Evolutionary conservation across 1,140 invertebrate species (phyloP).

Genomic region (Tetramorium alpestre): DNA sequence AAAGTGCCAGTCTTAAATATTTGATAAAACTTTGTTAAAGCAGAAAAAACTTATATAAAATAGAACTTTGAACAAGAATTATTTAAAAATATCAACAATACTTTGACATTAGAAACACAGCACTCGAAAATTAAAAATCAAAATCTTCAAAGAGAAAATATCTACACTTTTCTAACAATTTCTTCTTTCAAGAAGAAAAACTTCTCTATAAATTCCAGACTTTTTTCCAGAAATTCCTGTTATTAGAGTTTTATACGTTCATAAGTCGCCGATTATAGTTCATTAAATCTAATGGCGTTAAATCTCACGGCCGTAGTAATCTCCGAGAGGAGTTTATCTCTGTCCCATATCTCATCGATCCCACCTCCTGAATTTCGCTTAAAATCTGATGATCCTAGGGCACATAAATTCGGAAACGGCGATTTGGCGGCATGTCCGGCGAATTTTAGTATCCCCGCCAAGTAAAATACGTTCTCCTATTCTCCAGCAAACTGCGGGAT

Average conservation of each 20-base stretch:
- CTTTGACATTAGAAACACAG: not conserved
- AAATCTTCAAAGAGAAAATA: not conserved
- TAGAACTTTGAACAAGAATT: not conserved
- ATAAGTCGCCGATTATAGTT: not conserved
- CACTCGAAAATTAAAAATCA: not conserved
- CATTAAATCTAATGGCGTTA: not conserved
- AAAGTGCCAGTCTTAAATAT: not conserved
- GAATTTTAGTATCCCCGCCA: constrained; percentile 1
- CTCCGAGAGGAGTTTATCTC: not conserved
- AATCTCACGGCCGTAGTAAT: not conserved
- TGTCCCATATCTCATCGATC: not conserved
- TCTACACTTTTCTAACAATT: not conserved
- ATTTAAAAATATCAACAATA: not conserved
- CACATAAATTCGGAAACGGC: constrained; percentile 18
- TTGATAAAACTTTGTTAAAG: not conserved
- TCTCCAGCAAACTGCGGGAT: constrained; percentile 3
- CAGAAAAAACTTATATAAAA: not conserved
- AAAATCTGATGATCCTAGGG: not conserved
- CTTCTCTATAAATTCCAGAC: not conserved
- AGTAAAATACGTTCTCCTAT: constrained; percentile 10
- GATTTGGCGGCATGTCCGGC: not conserved
- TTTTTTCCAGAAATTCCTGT: not conserved
- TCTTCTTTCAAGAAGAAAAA: not conserved
- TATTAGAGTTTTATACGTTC: not conserved
- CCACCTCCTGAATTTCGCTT: not conserved